Base-by-base conservation (phyloP, 2,797 vertebrate genomes). In the Scolopax rusticola region DNA sequence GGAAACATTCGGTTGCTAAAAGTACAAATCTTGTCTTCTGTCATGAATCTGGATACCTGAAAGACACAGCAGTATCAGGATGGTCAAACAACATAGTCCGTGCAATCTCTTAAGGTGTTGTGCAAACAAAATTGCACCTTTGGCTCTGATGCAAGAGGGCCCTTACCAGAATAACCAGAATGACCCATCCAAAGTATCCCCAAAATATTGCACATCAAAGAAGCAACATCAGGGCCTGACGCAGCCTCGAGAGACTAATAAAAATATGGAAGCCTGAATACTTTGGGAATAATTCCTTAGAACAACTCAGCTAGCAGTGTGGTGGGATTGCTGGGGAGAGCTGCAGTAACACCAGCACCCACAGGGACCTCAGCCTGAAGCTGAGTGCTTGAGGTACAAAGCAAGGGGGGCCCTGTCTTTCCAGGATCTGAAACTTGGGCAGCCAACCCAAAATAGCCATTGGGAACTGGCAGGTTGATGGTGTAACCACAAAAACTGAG, bases 1-100 rank as follows among this genome's bases (percentile, higher is more conserved):
- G 67, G 94, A 84, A 73, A 71, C 19, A 36, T 78, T 50, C 78
- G 23, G 36, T 86, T 88, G 95, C 70, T 97, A 97, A 82, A 97
- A 99, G 97, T 98, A 99, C 84, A 99, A 80, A 93, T 99, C 98
- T 95, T 77, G 98, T 96, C 98, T 98, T 96, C 89, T 95, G 76
- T 99, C 98, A 45, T 97, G 95, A 94, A 84, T 92, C 24, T 92
- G 97, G 84, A 95, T 97, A 78, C 98, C 99, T 99, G 96, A 90
- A 97, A 98, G 96, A 97, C 40, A 98, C 33, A 85, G 75, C 48
- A 90, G 68, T 18, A 88, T 59, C 50, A 65, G 60, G 57, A 59
- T 30, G 23, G 60, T 95, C 85, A 90, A 40, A 74, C 48, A 85
- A 38, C 64, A 47, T 1, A 48, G 19, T 28, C 64, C 38, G 30